Percentiles rank a stretch among this genome's conserved stretches.
phyloP scores from a whole-genome alignment of 2,113 vertebrate species.

The Sebastes fasciatus region DNA sequence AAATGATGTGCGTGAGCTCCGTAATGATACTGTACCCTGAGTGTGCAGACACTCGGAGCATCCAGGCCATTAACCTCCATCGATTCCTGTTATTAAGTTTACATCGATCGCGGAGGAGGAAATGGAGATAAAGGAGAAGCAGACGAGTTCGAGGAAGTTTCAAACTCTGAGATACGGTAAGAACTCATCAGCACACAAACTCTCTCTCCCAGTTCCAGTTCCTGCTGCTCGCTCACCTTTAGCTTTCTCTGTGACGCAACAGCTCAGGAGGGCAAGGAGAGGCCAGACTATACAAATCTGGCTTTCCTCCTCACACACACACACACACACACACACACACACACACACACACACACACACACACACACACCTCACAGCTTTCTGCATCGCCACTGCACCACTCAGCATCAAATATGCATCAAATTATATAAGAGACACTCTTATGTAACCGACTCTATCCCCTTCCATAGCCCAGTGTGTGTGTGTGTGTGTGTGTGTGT shows the following conservation, averaged over 20 bases:
- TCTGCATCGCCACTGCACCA: conserved; percentile 36
- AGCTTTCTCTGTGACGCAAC: conserved; percentile 46
- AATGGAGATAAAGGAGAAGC: neutral
- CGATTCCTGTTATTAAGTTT: conserved; percentile 20
- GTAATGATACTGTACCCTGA: neutral
- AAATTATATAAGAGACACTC: conserved; percentile 78
- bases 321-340: conserved; percentile 16
- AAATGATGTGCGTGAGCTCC: neutral
- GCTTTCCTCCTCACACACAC: conserved; percentile 35
- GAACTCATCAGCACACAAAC: neutral
- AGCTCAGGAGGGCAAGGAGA: conserved; percentile 41
- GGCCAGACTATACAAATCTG: conserved; percentile 37
- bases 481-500: conserved; percentile 41
- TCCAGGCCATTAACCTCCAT: conserved; percentile 46
- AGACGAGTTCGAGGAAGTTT: neutral
- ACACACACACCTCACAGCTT: conserved; percentile 1
- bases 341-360: conserved; percentile 21
- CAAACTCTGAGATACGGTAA: neutral
- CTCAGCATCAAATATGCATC: conserved; percentile 81
- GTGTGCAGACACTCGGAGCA: neutral
- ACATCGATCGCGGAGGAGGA: conserved; percentile 24
- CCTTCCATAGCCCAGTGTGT: conserved; percentile 40
- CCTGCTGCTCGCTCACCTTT: conserved; percentile 35
- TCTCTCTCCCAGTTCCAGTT: neutral
- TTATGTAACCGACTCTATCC: conserved; percentile 77